phyloP scores from a whole-genome alignment of 2,888 invertebrate species.

The Bimastos eiseni region DNA sequence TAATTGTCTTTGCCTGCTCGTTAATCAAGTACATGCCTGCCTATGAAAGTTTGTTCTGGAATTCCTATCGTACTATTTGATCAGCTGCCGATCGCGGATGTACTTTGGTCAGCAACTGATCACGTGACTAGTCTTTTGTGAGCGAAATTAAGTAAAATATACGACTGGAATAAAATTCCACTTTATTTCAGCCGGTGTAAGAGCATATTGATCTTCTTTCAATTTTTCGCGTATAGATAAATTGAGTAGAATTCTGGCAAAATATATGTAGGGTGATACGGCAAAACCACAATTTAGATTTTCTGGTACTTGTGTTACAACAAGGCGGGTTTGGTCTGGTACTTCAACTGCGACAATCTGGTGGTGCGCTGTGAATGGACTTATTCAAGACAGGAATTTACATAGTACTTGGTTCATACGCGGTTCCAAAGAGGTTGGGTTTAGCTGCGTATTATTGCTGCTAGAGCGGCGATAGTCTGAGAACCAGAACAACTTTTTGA shows the following conservation, averaged over 20 bases:
- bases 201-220: neutral
- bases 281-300: neutral
- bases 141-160: constrained; percentile 18
- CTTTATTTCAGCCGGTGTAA: constrained; percentile 13
- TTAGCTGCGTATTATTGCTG: neutral
- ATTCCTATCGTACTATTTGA: neutral
- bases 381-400: constrained; percentile 6
- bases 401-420: neutral
- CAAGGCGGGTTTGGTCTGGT: constrained; percentile 13
- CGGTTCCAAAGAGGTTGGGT: neutral
- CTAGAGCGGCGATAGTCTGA: neutral
- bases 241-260: neutral
- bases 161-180: neutral
- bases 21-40: neutral
- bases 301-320: neutral
- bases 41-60: neutral
- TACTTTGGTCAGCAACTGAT: neutral
- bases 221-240: neutral
- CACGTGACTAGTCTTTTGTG: constrained; percentile 26
- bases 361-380: neutral
- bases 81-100: neutral
- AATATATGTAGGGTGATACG: neutral
- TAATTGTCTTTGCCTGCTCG: neutral
- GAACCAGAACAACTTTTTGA: neutral
- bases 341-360: neutral